Conservation (phyloP, 2,888 invertebrate species). For the Parelbella ahira region DNA sequence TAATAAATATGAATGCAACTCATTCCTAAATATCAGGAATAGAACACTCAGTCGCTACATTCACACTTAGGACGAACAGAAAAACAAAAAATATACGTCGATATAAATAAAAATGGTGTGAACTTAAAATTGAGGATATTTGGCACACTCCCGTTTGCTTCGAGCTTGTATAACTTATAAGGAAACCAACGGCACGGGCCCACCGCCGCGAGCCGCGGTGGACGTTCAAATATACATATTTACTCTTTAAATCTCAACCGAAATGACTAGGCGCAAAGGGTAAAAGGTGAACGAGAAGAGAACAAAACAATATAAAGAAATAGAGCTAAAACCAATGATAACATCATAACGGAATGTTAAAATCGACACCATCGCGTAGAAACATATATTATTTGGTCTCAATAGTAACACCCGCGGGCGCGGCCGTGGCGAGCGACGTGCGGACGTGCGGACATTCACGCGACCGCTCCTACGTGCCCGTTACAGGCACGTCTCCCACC, state of each 20-base stretch:
- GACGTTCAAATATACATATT: too few species aligned
- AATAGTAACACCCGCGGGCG: constrained; percentile 73
- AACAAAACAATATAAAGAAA: too few species aligned
- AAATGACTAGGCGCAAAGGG: constrained; percentile 77
- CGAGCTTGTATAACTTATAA: constrained; percentile 34
- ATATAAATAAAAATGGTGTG: constrained; percentile 65
- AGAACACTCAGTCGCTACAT: constrained; percentile 77
- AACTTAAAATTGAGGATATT: constrained; percentile 75
- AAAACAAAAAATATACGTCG: constrained; percentile 42
- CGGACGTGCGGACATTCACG: constrained; percentile 64
- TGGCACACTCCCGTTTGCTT: constrained; percentile 74
- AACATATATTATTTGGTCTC: constrained; percentile 80
- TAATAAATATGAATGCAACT: constrained; percentile 79
- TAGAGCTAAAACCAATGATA: too few species aligned
- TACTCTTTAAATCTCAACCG: constrained; percentile 72
- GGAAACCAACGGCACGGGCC: constrained; percentile 34
- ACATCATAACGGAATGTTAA: constrained; percentile 74
- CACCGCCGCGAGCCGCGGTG: too few species aligned
- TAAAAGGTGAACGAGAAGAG: too few species aligned
- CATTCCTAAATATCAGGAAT: constrained; percentile 81
- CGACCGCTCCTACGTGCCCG: constrained; percentile 65
- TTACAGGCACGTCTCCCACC: constrained; percentile 73
- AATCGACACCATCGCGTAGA: constrained; percentile 76
- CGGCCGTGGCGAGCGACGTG: constrained; percentile 60
- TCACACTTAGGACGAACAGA: constrained; percentile 63